phyloP scores from a whole-genome alignment of 2,888 invertebrate species.

The Melangyna quadrimaculata region DNA sequence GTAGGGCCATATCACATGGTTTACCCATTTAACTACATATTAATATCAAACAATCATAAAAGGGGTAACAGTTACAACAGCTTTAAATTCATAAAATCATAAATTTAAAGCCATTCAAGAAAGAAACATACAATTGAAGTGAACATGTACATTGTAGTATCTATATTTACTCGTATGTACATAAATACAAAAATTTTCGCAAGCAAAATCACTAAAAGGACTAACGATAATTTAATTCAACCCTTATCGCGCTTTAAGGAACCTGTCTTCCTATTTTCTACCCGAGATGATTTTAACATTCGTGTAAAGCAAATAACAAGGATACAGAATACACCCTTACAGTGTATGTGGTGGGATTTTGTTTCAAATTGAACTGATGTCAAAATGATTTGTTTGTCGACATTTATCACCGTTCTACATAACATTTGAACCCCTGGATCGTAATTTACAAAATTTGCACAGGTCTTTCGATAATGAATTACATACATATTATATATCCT shows the following conservation, averaged over 20 bases:
- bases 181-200: conserved; percentile 29
- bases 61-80: not conserved
- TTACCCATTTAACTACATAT: not conserved
- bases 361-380: conserved; percentile 19
- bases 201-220: conserved; percentile 20
- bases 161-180: conserved; percentile 10
- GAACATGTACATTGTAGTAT: too few species aligned
- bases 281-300: conserved; percentile 14
- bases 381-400: conserved; percentile 19
- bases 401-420: conserved; percentile 19
- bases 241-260: conserved; percentile 26
- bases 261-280: not conserved
- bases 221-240: conserved; percentile 44
- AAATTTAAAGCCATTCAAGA: not conserved
- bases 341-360: not conserved
- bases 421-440: not conserved
- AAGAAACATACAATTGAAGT: too few species aligned
- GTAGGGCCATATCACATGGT: not conserved
- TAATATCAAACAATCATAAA: not conserved
- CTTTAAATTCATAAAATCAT: not conserved
- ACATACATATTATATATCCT: too few species aligned
- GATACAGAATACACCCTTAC: not conserved
- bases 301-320: not conserved
- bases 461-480: conserved; percentile 22
- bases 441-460: conserved; percentile 21